Percentiles rank a stretch among this genome's conserved stretches.
These are phyloP conservation scores for Anabacerthia variegaticeps DNA, from an alignment of 2,797 vertebrate genomes.

Conservation along the genomic window DNA sequence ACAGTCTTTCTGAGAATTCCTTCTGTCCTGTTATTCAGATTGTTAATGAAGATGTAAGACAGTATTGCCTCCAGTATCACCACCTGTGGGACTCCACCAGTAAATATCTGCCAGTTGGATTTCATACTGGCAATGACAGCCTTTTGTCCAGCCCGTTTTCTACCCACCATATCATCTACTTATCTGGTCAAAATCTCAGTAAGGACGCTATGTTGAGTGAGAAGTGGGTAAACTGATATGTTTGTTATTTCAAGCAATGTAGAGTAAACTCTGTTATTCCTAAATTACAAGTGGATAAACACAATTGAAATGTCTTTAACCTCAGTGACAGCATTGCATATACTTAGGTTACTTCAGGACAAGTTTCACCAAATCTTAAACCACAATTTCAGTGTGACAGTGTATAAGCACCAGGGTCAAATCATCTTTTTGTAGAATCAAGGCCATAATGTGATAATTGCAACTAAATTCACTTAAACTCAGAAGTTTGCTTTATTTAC, in stretches of 20 bases:
- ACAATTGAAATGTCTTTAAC: neutral
- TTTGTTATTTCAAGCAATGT: neutral
- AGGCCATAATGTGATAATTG: neutral
- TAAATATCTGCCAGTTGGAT: neutral
- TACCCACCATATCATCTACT: neutral
- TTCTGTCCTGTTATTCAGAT: neutral
- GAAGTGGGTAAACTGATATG: neutral
- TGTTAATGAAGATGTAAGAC: neutral
- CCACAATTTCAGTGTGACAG: neutral
- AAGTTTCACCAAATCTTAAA: neutral
- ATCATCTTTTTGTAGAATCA: neutral
- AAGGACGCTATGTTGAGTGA: neutral
- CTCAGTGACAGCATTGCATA: neutral
- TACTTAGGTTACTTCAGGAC: neutral
- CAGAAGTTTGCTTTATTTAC: neutral
- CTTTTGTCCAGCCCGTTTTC: neutral
- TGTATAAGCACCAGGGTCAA: neutral
- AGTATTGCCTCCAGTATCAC: neutral
- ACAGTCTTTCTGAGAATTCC: neutral
- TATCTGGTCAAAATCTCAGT: neutral
- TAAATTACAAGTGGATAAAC: neutral
- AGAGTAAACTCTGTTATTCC: neutral
- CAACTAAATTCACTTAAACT: neutral
- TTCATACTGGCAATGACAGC: fast-evolving
- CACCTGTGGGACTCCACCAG: neutral